Evolutionary conservation across 2,113 vertebrate species (phyloP), one percentile per base, ranked within the genome.

Genomic region (Lampris megalopsis): DNA sequence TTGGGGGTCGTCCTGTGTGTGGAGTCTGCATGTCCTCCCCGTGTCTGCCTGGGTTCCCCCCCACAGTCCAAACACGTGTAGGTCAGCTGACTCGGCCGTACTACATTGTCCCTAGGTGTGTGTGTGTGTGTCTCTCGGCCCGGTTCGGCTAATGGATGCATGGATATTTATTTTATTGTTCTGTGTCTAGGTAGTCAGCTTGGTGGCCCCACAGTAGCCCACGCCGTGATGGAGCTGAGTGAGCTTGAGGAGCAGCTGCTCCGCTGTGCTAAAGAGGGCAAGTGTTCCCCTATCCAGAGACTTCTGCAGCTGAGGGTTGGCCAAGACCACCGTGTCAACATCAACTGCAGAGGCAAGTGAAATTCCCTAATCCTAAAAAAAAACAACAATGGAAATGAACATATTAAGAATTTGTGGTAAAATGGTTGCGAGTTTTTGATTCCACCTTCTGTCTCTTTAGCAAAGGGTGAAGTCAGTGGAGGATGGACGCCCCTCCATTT

Each of bases 401-500:
- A 6, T 2, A 24, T 5, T 58, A 47, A 50, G 7, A 13, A 38
- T 9, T 38, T 13, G 11, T 41, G 10, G 11, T 48, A 40, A 4
- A 54, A 35, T 13, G 53, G 61, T 49, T 59, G 40, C 24, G 11
- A 13, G 1, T 3, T 4, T 36, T 49, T 71, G 0, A 3, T 68
- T 64, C 38, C 43, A 10, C 8, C 57, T 35, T 1, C 10, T 73
- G 41, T 67, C 37, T 0, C 90, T 75, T 57, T 88, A 97, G 97
- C 96, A 62, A 91, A 81, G 86, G 93, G 85, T 75, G 95, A 95
- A 77, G 94, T 90, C 79, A 95, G 93, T 54, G 76, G 94, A 73
- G 96, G 97, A 48, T 98, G 97, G 97, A 96, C 97, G 1, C 88
- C 97, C 45, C 95, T 98, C 77, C 97, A 98, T 59, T 92, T 98